A percentile compares a stretch with the other conserved stretches of the same genome.
Conservation (phyloP, 1,140 invertebrate genomes). For the Micrasema minimum region DNA sequence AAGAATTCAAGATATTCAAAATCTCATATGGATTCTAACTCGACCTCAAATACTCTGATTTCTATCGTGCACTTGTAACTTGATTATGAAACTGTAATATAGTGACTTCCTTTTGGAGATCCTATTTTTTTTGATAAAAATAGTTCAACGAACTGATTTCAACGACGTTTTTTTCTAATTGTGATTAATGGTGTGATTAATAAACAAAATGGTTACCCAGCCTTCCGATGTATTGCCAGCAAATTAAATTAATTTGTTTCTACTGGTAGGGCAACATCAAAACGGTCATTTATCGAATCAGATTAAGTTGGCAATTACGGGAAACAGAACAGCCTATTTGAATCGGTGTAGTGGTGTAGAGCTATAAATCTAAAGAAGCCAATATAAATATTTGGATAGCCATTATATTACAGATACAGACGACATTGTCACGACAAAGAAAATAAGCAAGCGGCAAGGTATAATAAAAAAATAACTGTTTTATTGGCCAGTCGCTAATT, state of each 20-base stretch:
- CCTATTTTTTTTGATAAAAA: neutral
- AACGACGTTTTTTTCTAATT: constrained; percentile 6
- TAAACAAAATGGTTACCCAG: constrained; percentile 6
- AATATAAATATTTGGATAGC: too few relatives aligned
- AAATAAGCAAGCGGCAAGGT: too few relatives aligned
- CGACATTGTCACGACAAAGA: too few relatives aligned
- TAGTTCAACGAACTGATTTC: constrained; percentile 23
- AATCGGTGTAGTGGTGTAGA: constrained; percentile 9
- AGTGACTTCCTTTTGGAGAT: neutral
- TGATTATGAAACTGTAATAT: neutral
- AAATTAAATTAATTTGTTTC: constrained; percentile 24
- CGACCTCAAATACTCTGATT: neutral
- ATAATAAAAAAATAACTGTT: too few relatives aligned
- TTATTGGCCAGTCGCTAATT: too few relatives aligned
- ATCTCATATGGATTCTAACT: too few relatives aligned
- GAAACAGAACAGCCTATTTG: constrained; percentile 4
- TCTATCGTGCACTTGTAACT: neutral
- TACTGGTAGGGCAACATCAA: neutral
- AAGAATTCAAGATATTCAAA: too few relatives aligned
- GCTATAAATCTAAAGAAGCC: neutral
- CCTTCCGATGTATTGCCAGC: constrained; percentile 15
- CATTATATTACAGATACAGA: too few relatives aligned
- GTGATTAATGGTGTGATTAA: constrained; percentile 9
- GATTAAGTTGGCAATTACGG: constrained; percentile 22
- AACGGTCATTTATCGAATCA: neutral